Base-by-base conservation (phyloP, 2,888 invertebrate species). In the Troides aeacus region DNA sequence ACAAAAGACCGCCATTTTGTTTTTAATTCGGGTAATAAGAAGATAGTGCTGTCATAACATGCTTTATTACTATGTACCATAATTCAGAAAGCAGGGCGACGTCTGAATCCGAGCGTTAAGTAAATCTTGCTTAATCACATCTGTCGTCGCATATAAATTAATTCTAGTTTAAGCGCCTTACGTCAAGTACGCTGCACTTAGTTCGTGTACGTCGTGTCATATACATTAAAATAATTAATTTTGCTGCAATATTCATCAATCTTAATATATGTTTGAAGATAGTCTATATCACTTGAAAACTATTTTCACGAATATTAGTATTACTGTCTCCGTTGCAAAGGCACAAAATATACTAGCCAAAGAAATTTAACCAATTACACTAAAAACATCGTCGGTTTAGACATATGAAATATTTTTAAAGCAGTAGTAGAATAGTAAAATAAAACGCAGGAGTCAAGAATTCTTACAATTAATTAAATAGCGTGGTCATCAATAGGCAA, bases 41-140 rank as follows among this genome's bases (percentile, higher is more conserved):
- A 15, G 61, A 30, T 23, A 50, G 56, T 50, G 36, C 39, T 46
- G 56, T 30, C 56, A 46, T 59, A 59, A 59, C 39, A 30, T 68
- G 59, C 42, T 62, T 39, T 36, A 53, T 67, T 62, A 57, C 62
- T 58, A 56, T 62, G 62, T 68, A 58, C n/a, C 46, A 50, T 50
- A 64, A 60, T 72, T 74, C 74, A 74, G 59, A 69, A 72, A 62
- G 71, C 71, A 68, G 53, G 72, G 57, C 72, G 74, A 72, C 75
- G 75, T 74, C 75, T 69, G 78, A 74, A 76, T 77, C 76, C 74
- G 75, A 78, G 74, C 77, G 78, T 80, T 78, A 78, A 77, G 77
- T 77, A 76, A 78, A 78, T 79, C 77, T 61, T 69, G 72, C 78
- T 82, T 82, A 81, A 81, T 78, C 80, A 78, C 76, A 83, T 81